Evolutionary conservation across 2,113 vertebrate species (phyloP), one percentile per base, ranked within the genome.

Genomic region (Entomyzon cyanotis): DNA sequence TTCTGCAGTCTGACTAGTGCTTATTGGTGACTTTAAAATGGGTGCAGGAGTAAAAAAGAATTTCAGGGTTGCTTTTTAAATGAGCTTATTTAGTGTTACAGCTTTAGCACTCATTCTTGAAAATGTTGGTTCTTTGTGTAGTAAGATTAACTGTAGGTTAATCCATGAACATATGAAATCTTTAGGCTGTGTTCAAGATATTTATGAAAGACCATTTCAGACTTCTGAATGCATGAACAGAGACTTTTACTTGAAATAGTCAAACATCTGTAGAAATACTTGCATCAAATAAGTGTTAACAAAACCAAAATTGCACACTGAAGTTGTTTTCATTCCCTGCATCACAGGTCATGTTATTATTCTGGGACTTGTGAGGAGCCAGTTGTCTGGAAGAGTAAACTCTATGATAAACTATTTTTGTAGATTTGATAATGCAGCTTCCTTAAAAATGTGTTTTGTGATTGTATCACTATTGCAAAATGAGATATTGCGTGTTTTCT

Each of bases 1-100:
- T 86, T 83, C 73, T 90, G 55, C 85, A 78, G 55, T 64, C 84
- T 94, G 85, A 81, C 84, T 79, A 25, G 50, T 84, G 71, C 55
- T 95, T 93, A 94, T 96, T 95, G 86, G 85, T 80, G 78, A 85
- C 62, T 95, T 85, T 39, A 94, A 94, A 96, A 88, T 14, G 89
- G 55, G 31, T 85, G 33, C 67, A 89, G 71, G 71, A 94, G 55
- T 42, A 77, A 56, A 88, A 92, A 92, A 62, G 69, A 87, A 93
- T 87, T 86, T 92, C 75, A 71, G 64, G 44, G 80, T 59, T 95
- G 68, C 69, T 92, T 96, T 93, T 77, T 76, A 94, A 94, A 94
- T 24, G 76, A 90, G 79, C 85, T 92, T 87, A 84, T 76, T 89
- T 94, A 78, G 84, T 67, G 67, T 80, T 95, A 85, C 2, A 56